A percentile compares a stretch with the other conserved stretches of the same genome.
Evolutionary conservation across 2,888 invertebrate species (phyloP).

Genomic region (Eurois occulta): DNA sequence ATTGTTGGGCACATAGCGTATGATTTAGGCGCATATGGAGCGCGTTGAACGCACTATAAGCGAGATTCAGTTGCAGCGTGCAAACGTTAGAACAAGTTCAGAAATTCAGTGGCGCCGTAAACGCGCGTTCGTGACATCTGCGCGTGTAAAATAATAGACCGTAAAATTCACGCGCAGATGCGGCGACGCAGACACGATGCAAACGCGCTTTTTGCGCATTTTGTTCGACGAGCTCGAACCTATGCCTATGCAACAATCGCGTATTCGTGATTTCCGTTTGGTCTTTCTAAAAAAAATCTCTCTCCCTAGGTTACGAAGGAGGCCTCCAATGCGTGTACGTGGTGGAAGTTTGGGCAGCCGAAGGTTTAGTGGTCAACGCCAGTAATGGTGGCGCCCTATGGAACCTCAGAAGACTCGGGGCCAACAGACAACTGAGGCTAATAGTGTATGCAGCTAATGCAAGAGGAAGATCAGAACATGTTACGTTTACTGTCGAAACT

Average conservation of each 20-base stretch:
- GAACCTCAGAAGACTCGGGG: slow-evolving; percentile 94
- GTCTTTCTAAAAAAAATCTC: not conserved
- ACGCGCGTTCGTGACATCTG: not conserved
- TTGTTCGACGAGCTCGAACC: not conserved
- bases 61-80: not conserved
- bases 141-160: not conserved
- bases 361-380: slow-evolving; percentile 92
- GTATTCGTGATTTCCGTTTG: not conserved
- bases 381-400: slow-evolving; percentile 94
- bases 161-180: not conserved
- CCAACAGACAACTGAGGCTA: slow-evolving; percentile 94
- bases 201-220: too few relatives aligned
- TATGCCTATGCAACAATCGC: not conserved
- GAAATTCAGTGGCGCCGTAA: too few relatives aligned
- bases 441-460: slow-evolving; percentile 95
- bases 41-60: too few relatives aligned
- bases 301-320: slow-evolving; percentile 92
- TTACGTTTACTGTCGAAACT: slow-evolving; percentile 86
- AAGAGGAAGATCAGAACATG: slow-evolving; percentile 95
- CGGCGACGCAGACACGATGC: not conserved
- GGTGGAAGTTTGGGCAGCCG: slow-evolving; percentile 92
- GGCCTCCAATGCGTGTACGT: slow-evolving; percentile 94
- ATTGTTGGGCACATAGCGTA: not conserved
- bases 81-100: not conserved
- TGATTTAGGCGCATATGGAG: not conserved